A percentile compares a stretch with the other conserved stretches of the same genome.
Evolutionary conservation across 2,888 invertebrate species (phyloP).

Genomic region (Leptothorax acervorum): DNA sequence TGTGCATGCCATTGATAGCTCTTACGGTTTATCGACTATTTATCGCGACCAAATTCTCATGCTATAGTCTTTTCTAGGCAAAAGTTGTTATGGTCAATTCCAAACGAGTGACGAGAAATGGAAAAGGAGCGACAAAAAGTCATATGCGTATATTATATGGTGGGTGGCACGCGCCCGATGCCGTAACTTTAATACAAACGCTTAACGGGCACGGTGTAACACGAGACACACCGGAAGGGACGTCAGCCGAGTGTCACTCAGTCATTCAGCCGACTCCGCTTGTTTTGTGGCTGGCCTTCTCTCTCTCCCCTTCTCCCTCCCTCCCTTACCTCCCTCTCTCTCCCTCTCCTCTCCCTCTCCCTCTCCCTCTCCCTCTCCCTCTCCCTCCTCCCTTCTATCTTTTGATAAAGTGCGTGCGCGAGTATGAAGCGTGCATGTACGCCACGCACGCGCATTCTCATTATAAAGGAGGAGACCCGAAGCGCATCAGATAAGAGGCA

Average conservation of each 20-base stretch:
- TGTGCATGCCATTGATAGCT: not conserved
- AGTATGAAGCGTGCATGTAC: conserved; percentile 59
- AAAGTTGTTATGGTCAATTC: not conserved
- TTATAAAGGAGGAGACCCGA: conserved; percentile 70
- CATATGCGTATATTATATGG: conserved; percentile 67
- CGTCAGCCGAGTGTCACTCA: conserved; percentile 84
- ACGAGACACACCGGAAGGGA: conserved; percentile 85
- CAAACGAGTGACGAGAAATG: not conserved
- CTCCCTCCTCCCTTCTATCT: conserved; percentile 42
- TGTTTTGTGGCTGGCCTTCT: conserved; percentile 64
- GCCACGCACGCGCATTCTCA: conserved; percentile 62
- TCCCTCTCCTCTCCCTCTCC: conserved; percentile 41
- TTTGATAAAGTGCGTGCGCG: conserved; percentile 59
- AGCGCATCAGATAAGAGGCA: conserved; percentile 61
- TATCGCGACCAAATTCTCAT: not conserved
- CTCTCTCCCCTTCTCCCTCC: conserved; percentile 48
- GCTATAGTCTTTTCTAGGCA: not conserved
- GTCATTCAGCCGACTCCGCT: conserved; percentile 78
- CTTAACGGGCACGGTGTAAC: conserved; percentile 82
- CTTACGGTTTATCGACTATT: not conserved
- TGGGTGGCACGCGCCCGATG: conserved; percentile 84
- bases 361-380: conserved; percentile 32
- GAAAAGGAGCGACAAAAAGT: conserved; percentile 53
- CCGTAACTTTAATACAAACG: conserved; percentile 84
- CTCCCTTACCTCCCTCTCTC: conserved; percentile 1